phyloP scores from a whole-genome alignment of 2,888 invertebrate genomes.

The Lottia scabra region DNA sequence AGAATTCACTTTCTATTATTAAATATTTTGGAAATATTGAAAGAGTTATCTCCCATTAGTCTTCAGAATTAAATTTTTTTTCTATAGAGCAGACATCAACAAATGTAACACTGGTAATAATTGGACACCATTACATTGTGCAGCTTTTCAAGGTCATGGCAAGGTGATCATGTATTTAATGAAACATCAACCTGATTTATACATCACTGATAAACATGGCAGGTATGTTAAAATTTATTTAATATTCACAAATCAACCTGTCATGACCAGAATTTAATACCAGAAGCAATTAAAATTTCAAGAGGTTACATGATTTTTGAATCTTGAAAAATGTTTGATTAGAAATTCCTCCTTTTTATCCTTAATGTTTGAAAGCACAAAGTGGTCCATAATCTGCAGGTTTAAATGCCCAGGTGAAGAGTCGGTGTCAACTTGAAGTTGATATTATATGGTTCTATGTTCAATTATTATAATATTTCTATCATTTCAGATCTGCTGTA shows the following conservation, averaged over 20 bases:
- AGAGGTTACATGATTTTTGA: too few relatives aligned
- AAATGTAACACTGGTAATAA: conserved; percentile 57
- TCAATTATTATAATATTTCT: background rate
- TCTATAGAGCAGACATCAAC: conserved; percentile 60
- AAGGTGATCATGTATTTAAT: conserved; percentile 64
- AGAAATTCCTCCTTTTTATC: too few relatives aligned
- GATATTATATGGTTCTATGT: too few relatives aligned
- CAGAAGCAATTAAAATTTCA: too few relatives aligned
- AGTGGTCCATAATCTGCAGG: too few relatives aligned
- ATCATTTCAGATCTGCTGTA: conserved; percentile 48
- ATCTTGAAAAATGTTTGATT: too few relatives aligned
- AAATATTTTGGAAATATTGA: background rate
- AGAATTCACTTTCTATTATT: too few relatives aligned
- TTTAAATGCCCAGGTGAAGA: too few relatives aligned
- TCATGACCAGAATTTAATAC: background rate
- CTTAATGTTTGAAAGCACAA: too few relatives aligned
- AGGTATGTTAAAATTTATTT: conserved; percentile 46
- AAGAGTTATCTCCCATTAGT: background rate
- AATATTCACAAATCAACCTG: too few relatives aligned
- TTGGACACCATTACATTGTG: conserved; percentile 66
- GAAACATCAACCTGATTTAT: conserved; percentile 54
- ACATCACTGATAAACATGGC: conserved; percentile 52
- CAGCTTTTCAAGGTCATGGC: conserved; percentile 65
- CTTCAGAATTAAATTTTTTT: background rate
- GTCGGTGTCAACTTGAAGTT: too few relatives aligned